Base-by-base conservation (phyloP, 2,113 vertebrate genomes). In the Genyomyrus donnyi region DNA sequence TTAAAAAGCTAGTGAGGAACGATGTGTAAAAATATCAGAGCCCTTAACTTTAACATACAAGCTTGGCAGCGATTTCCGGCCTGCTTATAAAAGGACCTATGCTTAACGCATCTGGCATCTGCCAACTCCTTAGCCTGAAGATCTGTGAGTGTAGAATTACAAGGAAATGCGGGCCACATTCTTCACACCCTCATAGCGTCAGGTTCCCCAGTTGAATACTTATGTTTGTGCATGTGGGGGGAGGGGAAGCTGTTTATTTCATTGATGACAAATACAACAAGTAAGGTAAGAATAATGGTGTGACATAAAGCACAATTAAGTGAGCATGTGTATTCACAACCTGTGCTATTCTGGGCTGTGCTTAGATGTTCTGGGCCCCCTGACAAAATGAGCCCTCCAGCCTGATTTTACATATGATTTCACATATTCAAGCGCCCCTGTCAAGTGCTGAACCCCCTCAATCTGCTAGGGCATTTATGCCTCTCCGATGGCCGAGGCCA, bases 41-140 rank as follows among this genome's bases (percentile, higher is more conserved):
- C 74, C 31, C 35, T 80, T 80, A 80, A 17, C 31, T 39, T 39
- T 77, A 42, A 80, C 11, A 35, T 39, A 7, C 11, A 35, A 13
- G 3, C 31, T 39, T 77, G 31, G 13, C 35, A 17, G 35, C 13
- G 74, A 39, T 42, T 42, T 8, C 74, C 15, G 4, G 74, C 19
- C 74, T 19, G 70, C 70, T 39, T 77, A 19, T 77, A 77, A 77
- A 13, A 31, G 2, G 1, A 42, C 13, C 35, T 42, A 42, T 80
- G 35, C 74, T 42, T 42, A 13, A 70, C 3, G 3, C 62, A 4
- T 17, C 74, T 31, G 31, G 35, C 35, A 70, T 70, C 74, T 42
- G 74, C 74, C 74, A 80, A 80, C 74, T 80, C 74, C 31, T 70
- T 80, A 80, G 74, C 74, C 74, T 42, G 74, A 42, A 80, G 74